Percentiles rank a stretch among this genome's conserved stretches.
These are phyloP conservation scores for Bettongia penicillata DNA, from an alignment of 2,113 vertebrate genomes.

Conservation along the genomic window DNA sequence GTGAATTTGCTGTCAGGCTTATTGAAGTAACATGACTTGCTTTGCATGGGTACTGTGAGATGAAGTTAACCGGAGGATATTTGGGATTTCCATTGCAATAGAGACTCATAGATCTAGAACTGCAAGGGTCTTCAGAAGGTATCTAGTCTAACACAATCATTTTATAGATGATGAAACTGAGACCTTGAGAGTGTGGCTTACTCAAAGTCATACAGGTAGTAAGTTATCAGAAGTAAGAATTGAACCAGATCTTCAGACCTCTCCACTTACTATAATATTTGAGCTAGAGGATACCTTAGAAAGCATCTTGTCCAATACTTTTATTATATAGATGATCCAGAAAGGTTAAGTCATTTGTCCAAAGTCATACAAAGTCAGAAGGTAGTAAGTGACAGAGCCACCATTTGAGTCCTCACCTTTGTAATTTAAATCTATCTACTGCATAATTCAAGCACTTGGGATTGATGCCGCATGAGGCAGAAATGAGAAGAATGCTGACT, in stretches of 20 bases:
- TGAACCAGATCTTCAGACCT: neutral
- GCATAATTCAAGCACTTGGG: neutral
- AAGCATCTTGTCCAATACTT: neutral
- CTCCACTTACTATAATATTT: neutral
- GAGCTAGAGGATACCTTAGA: neutral
- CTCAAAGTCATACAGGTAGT: neutral
- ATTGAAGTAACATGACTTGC: neutral
- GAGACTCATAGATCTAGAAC: neutral
- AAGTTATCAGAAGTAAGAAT: neutral
- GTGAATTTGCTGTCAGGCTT: neutral
- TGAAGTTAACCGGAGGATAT: conserved; percentile 24
- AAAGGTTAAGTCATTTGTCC: neutral
- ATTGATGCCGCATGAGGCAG: neutral
- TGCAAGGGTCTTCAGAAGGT: neutral
- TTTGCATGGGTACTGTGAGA: neutral
- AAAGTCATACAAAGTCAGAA: neutral
- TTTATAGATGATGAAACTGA: neutral
- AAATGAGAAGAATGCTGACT: neutral
- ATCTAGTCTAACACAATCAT: neutral
- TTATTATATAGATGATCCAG: neutral
- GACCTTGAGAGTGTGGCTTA: neutral
- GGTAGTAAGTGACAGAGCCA: neutral
- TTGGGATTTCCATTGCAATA: conserved; percentile 7
- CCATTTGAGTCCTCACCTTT: neutral
- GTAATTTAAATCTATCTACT: neutral